These are phyloP conservation scores for Galagoides demidoff DNA, from an alignment of 2,797 vertebrate genomes.

Conservation along the genomic window DNA sequence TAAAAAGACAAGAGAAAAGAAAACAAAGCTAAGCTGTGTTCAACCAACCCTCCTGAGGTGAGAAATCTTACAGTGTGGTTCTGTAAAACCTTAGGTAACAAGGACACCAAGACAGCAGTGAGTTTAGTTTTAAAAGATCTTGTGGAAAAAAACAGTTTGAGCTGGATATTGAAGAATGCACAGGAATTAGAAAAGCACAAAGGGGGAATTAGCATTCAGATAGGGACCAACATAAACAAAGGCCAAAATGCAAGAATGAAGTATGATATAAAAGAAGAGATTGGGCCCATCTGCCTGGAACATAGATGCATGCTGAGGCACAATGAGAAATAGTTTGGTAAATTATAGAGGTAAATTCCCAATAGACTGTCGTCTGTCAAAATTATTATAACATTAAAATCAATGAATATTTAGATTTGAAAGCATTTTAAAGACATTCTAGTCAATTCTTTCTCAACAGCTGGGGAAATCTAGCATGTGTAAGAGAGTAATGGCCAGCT, in stretches of 20 bases:
- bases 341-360: conserved; percentile 42
- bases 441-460: conserved; percentile 40
- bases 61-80: background rate
- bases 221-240: background rate
- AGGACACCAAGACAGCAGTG: background rate
- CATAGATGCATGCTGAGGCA: background rate
- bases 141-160: background rate
- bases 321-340: background rate
- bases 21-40: conserved; percentile 28
- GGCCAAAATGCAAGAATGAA: background rate
- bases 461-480: conserved; percentile 43
- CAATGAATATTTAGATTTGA: conserved; percentile 47
- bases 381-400: conserved; percentile 37
- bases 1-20: background rate
- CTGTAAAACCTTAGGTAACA: conserved; percentile 8
- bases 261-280: background rate
- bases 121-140: background rate
- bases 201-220: conserved; percentile 22
- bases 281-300: background rate
- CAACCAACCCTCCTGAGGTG: background rate
- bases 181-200: conserved; percentile 40
- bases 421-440: conserved; percentile 58
- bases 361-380: background rate
- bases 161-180: background rate
- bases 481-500: background rate